A percentile compares a stretch with the other conserved stretches of the same genome.
phyloP scores from a whole-genome alignment of 2,797 vertebrate species.

The Eospalax fontanierii region DNA sequence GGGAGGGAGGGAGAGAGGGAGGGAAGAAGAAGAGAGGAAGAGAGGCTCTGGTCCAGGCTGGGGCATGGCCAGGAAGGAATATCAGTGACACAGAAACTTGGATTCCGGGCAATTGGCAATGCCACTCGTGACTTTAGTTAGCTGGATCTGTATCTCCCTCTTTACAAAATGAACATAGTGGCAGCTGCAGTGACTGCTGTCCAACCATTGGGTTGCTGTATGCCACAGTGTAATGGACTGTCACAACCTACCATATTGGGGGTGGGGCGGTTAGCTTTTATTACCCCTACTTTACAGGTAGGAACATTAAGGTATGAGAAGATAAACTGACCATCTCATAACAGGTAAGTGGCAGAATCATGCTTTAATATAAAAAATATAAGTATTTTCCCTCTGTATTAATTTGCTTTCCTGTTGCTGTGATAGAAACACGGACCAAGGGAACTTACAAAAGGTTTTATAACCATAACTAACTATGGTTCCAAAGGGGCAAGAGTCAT shows the following conservation, averaged over 20 bases:
- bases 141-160: background rate
- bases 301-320: background rate
- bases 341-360: background rate
- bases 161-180: slow-evolving; percentile 9
- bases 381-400: background rate
- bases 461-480: too few species aligned
- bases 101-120: background rate
- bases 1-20: too few species aligned
- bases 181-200: background rate
- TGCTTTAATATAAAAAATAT: background rate
- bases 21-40: background rate
- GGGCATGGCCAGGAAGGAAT: background rate
- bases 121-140: background rate
- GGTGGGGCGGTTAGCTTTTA: background rate
- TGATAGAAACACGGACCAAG: too few species aligned
- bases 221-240: background rate
- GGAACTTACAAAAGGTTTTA: too few species aligned
- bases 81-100: background rate
- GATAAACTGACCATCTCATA: background rate
- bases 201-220: background rate
- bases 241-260: background rate
- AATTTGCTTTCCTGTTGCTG: too few species aligned
- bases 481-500: too few species aligned
- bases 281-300: slow-evolving; percentile 10
- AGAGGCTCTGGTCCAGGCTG: background rate